Conservation (phyloP, 2,888 invertebrate genomes). For the Timema podura region DNA sequence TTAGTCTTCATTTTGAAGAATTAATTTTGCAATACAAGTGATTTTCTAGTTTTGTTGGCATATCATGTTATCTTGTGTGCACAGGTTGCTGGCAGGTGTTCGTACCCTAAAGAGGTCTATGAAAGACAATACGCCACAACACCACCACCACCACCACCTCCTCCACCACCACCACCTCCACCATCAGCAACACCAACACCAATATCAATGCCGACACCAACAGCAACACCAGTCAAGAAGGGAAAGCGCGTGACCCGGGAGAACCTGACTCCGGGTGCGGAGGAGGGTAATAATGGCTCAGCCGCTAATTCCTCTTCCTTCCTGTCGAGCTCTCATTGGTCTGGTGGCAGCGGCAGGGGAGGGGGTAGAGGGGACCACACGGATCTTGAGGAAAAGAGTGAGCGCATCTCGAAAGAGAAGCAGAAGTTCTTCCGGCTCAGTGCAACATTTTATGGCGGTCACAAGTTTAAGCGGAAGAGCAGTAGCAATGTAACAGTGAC, state of each 20-base stretch:
- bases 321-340: constrained; percentile 35
- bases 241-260: constrained; percentile 28
- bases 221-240: constrained; percentile 37
- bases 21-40: too few relatives aligned
- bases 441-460: constrained; percentile 65
- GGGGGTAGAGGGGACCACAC: constrained; percentile 39
- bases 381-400: constrained; percentile 58
- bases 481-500: constrained; percentile 29
- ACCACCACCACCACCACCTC: too few relatives aligned
- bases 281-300: constrained; percentile 44
- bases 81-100: constrained; percentile 25
- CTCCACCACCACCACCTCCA: constrained; percentile 40
- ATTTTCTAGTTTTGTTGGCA: too few relatives aligned
- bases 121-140: too few relatives aligned
- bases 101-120: constrained; percentile 38
- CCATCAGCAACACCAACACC: constrained; percentile 21
- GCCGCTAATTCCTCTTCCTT: constrained; percentile 31
- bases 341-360: constrained; percentile 47
- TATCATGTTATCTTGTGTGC: background rate
- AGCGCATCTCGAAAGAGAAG: constrained; percentile 81
- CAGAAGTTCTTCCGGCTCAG: constrained; percentile 81
- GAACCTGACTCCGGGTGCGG: constrained; percentile 24
- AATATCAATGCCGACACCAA: background rate
- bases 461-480: constrained; percentile 38
- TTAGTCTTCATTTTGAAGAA: too few relatives aligned